These are phyloP conservation scores for Pungitius pungitius DNA, from an alignment of 2,113 vertebrate species.

Conservation along the genomic window DNA sequence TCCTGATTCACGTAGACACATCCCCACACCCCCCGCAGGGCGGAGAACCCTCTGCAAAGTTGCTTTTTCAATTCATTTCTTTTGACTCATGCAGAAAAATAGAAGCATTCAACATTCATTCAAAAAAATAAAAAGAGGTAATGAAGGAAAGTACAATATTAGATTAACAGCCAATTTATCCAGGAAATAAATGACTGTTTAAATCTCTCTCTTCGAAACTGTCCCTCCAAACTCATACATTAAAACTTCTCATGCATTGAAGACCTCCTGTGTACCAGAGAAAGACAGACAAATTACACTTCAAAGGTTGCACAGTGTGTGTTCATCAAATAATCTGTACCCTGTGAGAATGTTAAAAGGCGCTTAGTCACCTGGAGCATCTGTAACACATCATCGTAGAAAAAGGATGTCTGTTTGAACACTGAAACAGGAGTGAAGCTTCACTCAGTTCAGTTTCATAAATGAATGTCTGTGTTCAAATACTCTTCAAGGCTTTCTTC, in stretches of 20 bases:
- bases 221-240: not conserved
- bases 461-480: constrained; percentile 19
- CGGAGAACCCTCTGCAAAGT: too few relatives aligned
- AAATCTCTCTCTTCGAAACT: not conserved
- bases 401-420: constrained; percentile 18
- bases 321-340: too few relatives aligned
- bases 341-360: too few relatives aligned
- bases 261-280: not conserved
- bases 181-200: not conserved
- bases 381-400: constrained; percentile 4
- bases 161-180: not conserved
- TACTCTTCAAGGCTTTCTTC: not conserved
- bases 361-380: constrained; percentile 13
- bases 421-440: constrained; percentile 23
- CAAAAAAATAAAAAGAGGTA: not conserved
- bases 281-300: not conserved
- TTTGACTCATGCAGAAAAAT: not conserved
- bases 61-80: not conserved
- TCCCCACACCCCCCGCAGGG: not conserved
- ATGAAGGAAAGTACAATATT: not conserved
- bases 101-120: not conserved
- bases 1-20: not conserved
- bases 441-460: constrained; percentile 2
- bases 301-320: not conserved
- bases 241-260: not conserved